Base-by-base conservation (phyloP, 2,888 invertebrate species). In the Malacosoma neustria region DNA sequence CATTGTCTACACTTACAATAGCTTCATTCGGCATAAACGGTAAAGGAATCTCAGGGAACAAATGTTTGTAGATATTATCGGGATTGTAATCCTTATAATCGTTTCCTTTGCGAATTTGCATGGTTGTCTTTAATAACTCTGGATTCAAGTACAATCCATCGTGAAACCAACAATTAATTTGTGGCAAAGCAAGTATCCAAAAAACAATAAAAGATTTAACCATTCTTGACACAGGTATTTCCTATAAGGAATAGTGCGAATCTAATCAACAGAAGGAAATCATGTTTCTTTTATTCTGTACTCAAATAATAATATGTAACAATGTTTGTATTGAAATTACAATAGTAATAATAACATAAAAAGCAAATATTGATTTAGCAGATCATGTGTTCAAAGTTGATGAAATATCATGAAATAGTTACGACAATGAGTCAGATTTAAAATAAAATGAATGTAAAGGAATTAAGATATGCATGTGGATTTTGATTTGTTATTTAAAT, bases 41-140 rank as follows among this genome's bases (percentile, higher is more conserved):
- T 3, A 40, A 29, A 9, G 51, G 48, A 32, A 51, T 34, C 32
- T 41, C 46, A 30, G 45, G 30, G 4, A 46, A 32, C 39, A 40
- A 45, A 6, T 55, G 44, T n/a, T 36, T 35, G 14, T 45, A 45
- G 7, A 49, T 43, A 46, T 57, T 48, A 2, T 64, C 65, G 0
- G 70, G 69, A 39, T 63, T 64, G 37, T 66, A 77, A 42, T 81
- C 77, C 43, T 75, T 58, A 36, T 75, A 76, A 39, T 76, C 72
- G 37, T 75, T 76, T 4, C 72, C 72, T 13, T 44, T 45, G 6
- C 56, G 49, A 4, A 73, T 42, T 39, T 65, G 60, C 6, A 54
- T 37, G 3, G 49, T 46, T 9, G 57, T 64, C 43, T 81, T 79
- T 36, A 80, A 34, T 30, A 61, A 43, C 46, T 81, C 80, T 11